phyloP scores from a whole-genome alignment of 2,888 invertebrate species.

The Linnaemya vulpina region DNA sequence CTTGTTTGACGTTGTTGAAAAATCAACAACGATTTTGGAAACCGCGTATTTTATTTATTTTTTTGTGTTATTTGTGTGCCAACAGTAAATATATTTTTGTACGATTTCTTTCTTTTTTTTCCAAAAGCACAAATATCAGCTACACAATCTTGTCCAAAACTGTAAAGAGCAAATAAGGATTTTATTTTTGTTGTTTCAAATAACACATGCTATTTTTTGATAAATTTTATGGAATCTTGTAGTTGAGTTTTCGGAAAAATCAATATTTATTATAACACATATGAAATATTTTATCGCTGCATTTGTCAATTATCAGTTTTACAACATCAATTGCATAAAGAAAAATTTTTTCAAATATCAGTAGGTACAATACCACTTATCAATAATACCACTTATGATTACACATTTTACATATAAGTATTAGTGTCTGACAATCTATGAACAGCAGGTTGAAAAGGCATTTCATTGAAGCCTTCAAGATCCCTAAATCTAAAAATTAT shows the following conservation, averaged over 20 bases:
- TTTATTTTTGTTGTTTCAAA: conserved; percentile 51
- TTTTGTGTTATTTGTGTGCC: conserved; percentile 57
- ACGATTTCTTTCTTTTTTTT: conserved; percentile 39
- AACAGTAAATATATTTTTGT: conserved; percentile 63
- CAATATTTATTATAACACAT: conserved; percentile 64
- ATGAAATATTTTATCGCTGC: conserved; percentile 18
- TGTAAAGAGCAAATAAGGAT: conserved; percentile 62
- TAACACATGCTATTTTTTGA: conserved; percentile 42
- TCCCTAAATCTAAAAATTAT: not conserved
- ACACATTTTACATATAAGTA: too few species aligned
- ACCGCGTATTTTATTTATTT: conserved; percentile 15
- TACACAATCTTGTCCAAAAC: conserved; percentile 68
- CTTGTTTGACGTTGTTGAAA: conserved; percentile 45
- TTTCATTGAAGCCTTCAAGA: not conserved
- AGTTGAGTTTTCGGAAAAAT: conserved; percentile 26
- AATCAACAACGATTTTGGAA: conserved; percentile 50
- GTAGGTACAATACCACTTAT: conserved; percentile 3
- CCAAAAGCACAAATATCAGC: conserved; percentile 5
- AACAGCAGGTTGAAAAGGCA: conserved; percentile 1
- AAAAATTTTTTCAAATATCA: conserved; percentile 51
- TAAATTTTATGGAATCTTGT: conserved; percentile 2
- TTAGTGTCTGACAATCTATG: not conserved
- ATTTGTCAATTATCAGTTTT: conserved; percentile 52
- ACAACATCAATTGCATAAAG: conserved; percentile 51
- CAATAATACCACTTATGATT: too few species aligned